Base-by-base conservation (phyloP, 1,140 invertebrate genomes). In the Holcopasites calliopsidis region DNA sequence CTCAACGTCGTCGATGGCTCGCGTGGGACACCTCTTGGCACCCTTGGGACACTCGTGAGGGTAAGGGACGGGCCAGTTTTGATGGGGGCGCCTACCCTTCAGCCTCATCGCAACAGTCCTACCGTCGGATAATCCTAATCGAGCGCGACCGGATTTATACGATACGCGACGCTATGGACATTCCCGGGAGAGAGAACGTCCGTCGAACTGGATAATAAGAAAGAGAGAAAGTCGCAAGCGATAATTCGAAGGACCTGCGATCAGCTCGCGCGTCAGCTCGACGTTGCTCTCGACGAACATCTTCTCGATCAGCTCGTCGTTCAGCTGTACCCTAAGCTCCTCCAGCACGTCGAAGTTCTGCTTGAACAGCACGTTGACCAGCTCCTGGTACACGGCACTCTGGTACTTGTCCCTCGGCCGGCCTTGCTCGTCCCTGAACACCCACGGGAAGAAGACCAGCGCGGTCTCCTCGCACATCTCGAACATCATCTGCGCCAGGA, bases 401-500 rank as follows among this genome's bases (percentile, higher is more conserved):
- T 83, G 79, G 40, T 84, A 76, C 57, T 89, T 90, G 44, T 85
- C 86, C 16, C 79, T 76, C 10, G 42, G 55, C 7, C 81, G 65
- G 0, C 83, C 83, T 11, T 84, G 70, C 21, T 88, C 83, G 55
- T 88, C 82, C 2, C 78, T 54, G 68, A 90, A 89, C 0, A 88
- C 70, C 88, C 88, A 88, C 1, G 89, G 89, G 35, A 85, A 88
- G n/a, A 90, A 57, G 10, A 90, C 33, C 28, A 90, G 42, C 0
- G 80, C 78, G 0, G 88, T 89, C 26, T 87, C 75, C 66, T 90
- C 89, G 61, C 85, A 85, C 26, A 90, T 69, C 49, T 90, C 88
- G 50, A 77, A 60, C 80, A 85, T 84, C 86, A 89, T 89, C 47
- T 89, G 85, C 5, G 68, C 70, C 49, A 90, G 40, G 62, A 83